Evolutionary conservation across 2,888 invertebrate species (phyloP), one percentile per base, ranked within the genome.

Genomic region (Trissoscelio sp.): DNA sequence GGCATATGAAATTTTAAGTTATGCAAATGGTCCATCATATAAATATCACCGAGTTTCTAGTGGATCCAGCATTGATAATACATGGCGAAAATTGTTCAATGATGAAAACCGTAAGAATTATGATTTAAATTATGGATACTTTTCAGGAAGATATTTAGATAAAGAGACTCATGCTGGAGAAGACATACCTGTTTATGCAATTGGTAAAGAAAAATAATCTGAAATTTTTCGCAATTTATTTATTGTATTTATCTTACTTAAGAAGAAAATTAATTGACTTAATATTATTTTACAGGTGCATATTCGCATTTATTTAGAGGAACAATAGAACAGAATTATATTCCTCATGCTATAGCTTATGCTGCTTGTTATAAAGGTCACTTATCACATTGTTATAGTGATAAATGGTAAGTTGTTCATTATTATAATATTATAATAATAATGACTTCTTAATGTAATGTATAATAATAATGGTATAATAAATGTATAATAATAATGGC

Each of bases 121-220:
- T 1, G n/a, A 39, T n/a, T n/a, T n/a, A n/a, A n/a, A n/a, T 39
- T 57, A 57, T 14, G 37, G 37, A 18, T 39, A 37, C 14, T 57
- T 57, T 39, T 93, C 93, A 0, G 90, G 91, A 0, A 88, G 92
- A 48, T 92, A 92, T 11, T 85, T 92, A 42, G 90, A 92, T 44
- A 92, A 93, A 79, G 94, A 94, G 69, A 93, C 94, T 0, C 94
- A 95, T 84, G 94, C 94, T 0, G 95, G 95, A 0, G 95, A 95
- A 88, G 95, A 96, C 89, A 95, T 96, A 0, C 93, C 94, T 2
- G 93, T 95, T 5, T 95, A 94, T 87, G 94, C 95, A 37, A 91
- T 87, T 51, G 92, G 92, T 78, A 53, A 62, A n/a, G n/a, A n/a
- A n/a, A n/a, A n/a, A n/a, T n/a, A n/a, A n/a, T n/a, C n/a, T n/a